Percentiles rank a stretch among this genome's conserved stretches.
Evolutionary conservation across 2,797 vertebrate genomes (phyloP).

Genomic region (Pagetopsis macropterus): DNA sequence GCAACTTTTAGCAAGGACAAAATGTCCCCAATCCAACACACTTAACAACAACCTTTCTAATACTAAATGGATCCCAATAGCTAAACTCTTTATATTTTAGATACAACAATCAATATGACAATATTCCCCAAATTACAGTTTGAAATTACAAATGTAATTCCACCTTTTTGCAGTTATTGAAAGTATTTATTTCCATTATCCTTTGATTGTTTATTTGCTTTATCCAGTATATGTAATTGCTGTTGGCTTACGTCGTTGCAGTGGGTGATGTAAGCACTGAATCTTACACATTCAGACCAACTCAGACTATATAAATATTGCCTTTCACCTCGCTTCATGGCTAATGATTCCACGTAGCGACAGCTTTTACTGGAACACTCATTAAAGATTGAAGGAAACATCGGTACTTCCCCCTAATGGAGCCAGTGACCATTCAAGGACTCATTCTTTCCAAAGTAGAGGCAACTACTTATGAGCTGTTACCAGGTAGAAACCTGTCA

Average conservation of each 20-base stretch:
- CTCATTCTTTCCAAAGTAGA: conserved; percentile 71
- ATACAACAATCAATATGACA: neutral
- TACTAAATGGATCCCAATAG: neutral
- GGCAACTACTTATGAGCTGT: conserved; percentile 43
- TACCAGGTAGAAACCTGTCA: conserved; percentile 59
- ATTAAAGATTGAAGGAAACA: conserved; percentile 75
- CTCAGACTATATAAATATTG: conserved; percentile 67
- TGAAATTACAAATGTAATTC: neutral
- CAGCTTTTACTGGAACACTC: conserved; percentile 69
- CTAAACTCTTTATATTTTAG: neutral
- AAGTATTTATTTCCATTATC: conserved; percentile 7
- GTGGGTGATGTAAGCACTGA: conserved; percentile 67
- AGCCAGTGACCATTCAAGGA: conserved; percentile 63
- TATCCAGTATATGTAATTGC: conserved; percentile 6
- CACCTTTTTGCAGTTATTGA: neutral
- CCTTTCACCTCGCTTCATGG: conserved; percentile 61
- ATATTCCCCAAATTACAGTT: neutral
- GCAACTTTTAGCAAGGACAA: neutral
- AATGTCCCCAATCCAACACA: no score
- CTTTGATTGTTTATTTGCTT: conserved; percentile 5
- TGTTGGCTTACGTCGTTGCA: conserved; percentile 49
- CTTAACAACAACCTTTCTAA: no score
- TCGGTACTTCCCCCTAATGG: conserved; percentile 71
- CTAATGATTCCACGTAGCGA: conserved; percentile 67
- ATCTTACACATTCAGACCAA: conserved; percentile 53